Base-by-base conservation (phyloP, 2,113 vertebrate species). In the Andinoacara biseriatus region DNA sequence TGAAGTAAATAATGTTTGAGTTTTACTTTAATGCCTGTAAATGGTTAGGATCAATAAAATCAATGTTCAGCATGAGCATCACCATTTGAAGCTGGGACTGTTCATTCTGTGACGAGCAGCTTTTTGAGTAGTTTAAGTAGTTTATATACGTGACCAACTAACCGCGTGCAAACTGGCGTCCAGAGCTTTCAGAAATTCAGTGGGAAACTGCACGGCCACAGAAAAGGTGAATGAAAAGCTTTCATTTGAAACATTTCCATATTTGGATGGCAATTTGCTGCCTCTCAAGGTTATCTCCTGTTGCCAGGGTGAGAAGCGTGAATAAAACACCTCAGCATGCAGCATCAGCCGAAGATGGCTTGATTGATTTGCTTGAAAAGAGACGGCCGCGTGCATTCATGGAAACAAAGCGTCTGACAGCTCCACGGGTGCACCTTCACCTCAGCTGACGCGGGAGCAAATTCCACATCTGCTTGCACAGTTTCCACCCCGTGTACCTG, bases 271-370 rank as follows among this genome's bases (percentile, higher is more conserved):
- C 56, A 87, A 35, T 80, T 75, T 62, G 75, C 86, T 31, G 9
- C 62, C 74, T 85, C 90, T 90, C 92, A 94, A 94, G 93, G 93
- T 94, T 94, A 87, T 78, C 85, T 83, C 67, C 80, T 59, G 92
- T 93, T 93, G 91, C 92, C 78, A 91, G 58, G 92, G 89, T 49
- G 84, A 90, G 46, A 57, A 86, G 57, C 5, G 38, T 85, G 85
- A 85, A 81, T 80, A 58, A 88, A 87, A 90, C 33, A 33, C 79
- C 63, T 31, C 77, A 65, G 79, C 58, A 46, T 58, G 2, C 52
- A 65, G 74, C 60, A 86, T 62, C 74, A 72, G 76, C 10, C 54
- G 58, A 38, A 52, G 52, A 83, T 26, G 49, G 81, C 78, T 72
- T 29, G 65, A 85, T 84, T 82, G 87, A 86, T 88, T 85, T 79